phyloP scores from a whole-genome alignment of 92 coral and sea anemone species.

The Porites divaricata region DNA sequence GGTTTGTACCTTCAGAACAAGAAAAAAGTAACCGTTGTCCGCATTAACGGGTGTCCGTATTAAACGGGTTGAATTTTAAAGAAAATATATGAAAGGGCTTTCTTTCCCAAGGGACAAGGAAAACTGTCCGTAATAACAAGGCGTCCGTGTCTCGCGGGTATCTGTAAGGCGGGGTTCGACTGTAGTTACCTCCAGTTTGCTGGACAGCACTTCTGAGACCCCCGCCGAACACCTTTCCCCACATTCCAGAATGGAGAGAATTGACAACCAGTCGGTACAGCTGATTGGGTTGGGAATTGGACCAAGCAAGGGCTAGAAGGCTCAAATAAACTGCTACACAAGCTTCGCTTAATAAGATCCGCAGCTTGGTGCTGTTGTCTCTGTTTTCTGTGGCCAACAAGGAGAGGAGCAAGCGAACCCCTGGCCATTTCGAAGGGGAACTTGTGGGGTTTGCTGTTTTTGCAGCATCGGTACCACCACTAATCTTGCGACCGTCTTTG shows the following conservation, averaged over 20 bases:
- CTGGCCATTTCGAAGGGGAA: constrained; percentile 94
- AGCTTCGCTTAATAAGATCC: constrained; percentile 88
- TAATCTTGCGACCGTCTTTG: constrained; percentile 1
- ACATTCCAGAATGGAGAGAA: constrained; percentile 84
- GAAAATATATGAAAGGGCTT: too few relatives aligned
- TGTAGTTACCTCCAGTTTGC: constrained; percentile 54
- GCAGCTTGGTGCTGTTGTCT: constrained; percentile 91
- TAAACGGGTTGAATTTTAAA: too few relatives aligned
- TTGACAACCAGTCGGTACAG: constrained; percentile 84
- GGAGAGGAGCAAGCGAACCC: constrained; percentile 92
- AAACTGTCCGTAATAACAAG: too few relatives aligned
- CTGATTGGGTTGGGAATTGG: constrained; percentile 90
- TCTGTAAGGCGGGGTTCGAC: too few relatives aligned
- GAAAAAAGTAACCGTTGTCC: too few relatives aligned
- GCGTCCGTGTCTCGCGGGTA: too few relatives aligned
- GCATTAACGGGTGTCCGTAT: too few relatives aligned
- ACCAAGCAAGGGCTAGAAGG: constrained; percentile 90
- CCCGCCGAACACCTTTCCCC: constrained; percentile 99
- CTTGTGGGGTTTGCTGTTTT: constrained; percentile 65
- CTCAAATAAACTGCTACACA: constrained; percentile 97
- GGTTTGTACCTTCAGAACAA: too few relatives aligned
- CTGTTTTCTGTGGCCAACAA: constrained; percentile 88
- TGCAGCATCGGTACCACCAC: constrained; percentile 20
- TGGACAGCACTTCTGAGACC: constrained; percentile 75
- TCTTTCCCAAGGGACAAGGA: too few relatives aligned